Evolutionary conservation across 2,113 vertebrate genomes (phyloP).

Genomic region (Laticauda colubrina): DNA sequence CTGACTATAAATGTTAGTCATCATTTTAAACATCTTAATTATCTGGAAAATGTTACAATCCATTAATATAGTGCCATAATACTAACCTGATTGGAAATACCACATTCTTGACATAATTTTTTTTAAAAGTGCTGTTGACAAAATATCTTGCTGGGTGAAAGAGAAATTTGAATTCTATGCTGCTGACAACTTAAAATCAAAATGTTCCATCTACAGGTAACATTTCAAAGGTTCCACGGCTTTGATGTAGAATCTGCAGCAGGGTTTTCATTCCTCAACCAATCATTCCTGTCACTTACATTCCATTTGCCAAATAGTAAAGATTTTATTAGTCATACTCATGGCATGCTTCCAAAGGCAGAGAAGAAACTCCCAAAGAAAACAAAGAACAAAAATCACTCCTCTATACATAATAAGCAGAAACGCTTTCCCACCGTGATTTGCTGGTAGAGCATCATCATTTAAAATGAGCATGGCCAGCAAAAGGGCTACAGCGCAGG

Average conservation of each 20-base stretch:
- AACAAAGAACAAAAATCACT: constrained; percentile 31
- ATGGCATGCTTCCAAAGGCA: constrained; percentile 38
- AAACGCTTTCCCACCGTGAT: constrained; percentile 36
- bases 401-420: constrained; percentile 23
- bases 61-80: background rate
- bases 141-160: constrained; percentile 23
- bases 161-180: constrained; percentile 6
- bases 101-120: background rate
- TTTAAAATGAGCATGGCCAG: constrained; percentile 33
- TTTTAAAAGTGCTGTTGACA: constrained; percentile 16
- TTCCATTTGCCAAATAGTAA: constrained; percentile 57
- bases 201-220: constrained; percentile 43
- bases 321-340: constrained; percentile 58
- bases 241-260: constrained; percentile 19
- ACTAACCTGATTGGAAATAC: constrained; percentile 29
- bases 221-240: constrained; percentile 41
- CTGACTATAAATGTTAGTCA: constrained; percentile 19
- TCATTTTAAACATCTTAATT: background rate
- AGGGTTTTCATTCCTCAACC: constrained; percentile 46
- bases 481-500: constrained; percentile 34
- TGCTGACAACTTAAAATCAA: constrained; percentile 37
- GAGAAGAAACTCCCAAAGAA: constrained; percentile 31
- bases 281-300: constrained; percentile 41
- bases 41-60: constrained; percentile 21
- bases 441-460: constrained; percentile 25